Conservation (phyloP, 2,888 invertebrate genomes). For the Eupithecia exiguata region DNA sequence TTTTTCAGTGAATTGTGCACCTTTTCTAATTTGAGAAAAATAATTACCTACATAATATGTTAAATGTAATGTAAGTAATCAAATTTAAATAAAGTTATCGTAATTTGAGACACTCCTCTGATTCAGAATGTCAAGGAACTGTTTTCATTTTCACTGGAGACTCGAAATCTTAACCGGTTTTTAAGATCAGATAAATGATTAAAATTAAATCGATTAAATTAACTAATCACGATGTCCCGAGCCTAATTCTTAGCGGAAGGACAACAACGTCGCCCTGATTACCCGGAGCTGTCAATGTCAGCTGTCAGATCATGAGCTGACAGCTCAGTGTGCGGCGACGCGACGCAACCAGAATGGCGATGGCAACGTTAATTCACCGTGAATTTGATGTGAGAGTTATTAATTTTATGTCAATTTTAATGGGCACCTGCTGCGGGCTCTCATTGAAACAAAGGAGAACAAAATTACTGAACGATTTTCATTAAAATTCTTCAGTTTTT, state of each 20-base stretch:
- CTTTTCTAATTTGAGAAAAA: neutral
- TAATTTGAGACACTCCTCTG: neutral
- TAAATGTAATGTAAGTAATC: neutral
- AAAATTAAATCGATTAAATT: conserved; percentile 37
- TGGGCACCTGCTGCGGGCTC: neutral
- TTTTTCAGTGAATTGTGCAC: neutral
- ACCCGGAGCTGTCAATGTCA: conserved; percentile 35
- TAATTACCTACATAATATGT: too few species aligned
- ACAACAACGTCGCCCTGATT: conserved; percentile 31
- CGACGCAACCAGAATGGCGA: conserved; percentile 2
- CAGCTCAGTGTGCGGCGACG: neutral
- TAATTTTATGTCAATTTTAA: conserved; percentile 6
- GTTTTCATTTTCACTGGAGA: neutral
- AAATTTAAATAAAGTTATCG: neutral
- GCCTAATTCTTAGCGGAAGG: conserved; percentile 24
- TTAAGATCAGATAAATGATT: conserved; percentile 16
- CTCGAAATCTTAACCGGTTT: conserved; percentile 7
- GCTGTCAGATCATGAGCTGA: conserved; percentile 28
- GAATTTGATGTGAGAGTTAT: neutral
- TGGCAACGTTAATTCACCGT: conserved; percentile 7
- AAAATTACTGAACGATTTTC: neutral
- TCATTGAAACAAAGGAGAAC: neutral
- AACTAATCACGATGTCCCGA: conserved; percentile 38
- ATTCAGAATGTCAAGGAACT: neutral
- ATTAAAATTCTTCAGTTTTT: neutral